Evolutionary conservation across 1,140 invertebrate species (phyloP).

Genomic region (Neuroterus valhalla): DNA sequence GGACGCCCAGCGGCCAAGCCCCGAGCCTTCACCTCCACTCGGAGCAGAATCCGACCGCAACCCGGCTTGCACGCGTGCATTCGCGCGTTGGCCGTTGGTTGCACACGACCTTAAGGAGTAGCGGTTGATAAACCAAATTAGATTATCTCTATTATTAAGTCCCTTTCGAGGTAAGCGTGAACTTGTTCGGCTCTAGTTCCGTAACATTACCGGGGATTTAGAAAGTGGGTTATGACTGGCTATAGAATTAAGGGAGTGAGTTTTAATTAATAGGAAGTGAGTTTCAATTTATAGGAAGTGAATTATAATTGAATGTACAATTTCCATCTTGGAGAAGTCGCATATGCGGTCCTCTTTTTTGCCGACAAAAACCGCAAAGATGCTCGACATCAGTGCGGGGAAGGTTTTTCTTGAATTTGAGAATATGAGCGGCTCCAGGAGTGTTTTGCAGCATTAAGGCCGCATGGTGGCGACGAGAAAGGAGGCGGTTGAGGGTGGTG

Average conservation of each 20-base stretch:
- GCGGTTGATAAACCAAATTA: not conserved
- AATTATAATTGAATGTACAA: too few species aligned
- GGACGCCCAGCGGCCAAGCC: slow-evolving; percentile 64
- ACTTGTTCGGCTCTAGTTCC: too few species aligned
- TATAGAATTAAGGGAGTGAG: too few species aligned
- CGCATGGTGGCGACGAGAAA: slow-evolving; percentile 35
- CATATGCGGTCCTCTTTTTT: not conserved
- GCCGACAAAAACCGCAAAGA: slow-evolving; percentile 30
- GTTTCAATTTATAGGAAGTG: too few species aligned
- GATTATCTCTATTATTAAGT: not conserved
- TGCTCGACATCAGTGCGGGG: slow-evolving; percentile 42
- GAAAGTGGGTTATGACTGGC: too few species aligned
- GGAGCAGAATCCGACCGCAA: slow-evolving; percentile 49
- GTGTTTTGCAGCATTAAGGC: slow-evolving; percentile 19
- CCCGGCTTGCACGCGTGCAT: slow-evolving; percentile 42
- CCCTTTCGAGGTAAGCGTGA: too few species aligned
- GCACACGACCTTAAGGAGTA: slow-evolving; percentile 15
- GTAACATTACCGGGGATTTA: too few species aligned
- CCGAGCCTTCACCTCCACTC: slow-evolving; percentile 58
- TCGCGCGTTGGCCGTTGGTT: slow-evolving; percentile 56
- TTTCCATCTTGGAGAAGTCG: not conserved
- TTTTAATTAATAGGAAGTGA: too few species aligned
- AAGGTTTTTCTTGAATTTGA: slow-evolving; percentile 36
- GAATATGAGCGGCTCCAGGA: slow-evolving; percentile 22
- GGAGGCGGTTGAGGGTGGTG: slow-evolving; percentile 46